Percentiles rank a stretch among this genome's conserved stretches.
phyloP scores from a whole-genome alignment of 2,797 vertebrate genomes.

The Sphenodon punctatus region DNA sequence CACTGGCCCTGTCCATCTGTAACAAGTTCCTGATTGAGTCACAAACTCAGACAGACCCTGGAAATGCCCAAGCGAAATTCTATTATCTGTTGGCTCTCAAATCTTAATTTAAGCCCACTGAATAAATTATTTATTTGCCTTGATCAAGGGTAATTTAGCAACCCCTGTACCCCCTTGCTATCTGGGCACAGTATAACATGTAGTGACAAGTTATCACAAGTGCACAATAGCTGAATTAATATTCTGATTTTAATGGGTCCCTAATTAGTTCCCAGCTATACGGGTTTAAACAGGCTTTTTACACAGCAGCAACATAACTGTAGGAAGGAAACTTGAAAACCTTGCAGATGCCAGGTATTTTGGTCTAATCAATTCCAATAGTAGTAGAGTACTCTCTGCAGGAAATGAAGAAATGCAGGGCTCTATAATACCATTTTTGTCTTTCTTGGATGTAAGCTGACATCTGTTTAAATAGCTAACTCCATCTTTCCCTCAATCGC shows the following conservation, averaged over 20 bases:
- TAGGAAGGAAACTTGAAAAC: slow-evolving; percentile 9
- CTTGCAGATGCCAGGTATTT: slow-evolving; percentile 13
- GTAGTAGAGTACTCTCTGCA: slow-evolving; percentile 14
- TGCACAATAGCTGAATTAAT: not conserved
- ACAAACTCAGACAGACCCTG: not conserved
- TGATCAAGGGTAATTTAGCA: not conserved
- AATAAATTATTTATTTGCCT: not conserved
- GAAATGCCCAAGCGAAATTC: fast-evolving
- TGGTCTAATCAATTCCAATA: slow-evolving; percentile 17
- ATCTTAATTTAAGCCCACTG: not conserved
- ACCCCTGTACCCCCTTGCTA: not conserved
- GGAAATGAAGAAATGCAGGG: not conserved
- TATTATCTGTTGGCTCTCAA: not conserved
- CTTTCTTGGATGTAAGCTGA: slow-evolving; percentile 8
- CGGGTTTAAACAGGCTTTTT: not conserved
- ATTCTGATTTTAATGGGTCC: not conserved
- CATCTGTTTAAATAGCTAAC: slow-evolving; percentile 28
- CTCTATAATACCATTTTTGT: slow-evolving; percentile 7
- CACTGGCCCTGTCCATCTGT: too few relatives aligned
- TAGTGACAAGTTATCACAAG: not conserved
- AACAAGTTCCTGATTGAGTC: not conserved
- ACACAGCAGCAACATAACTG: not conserved
- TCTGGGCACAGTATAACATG: not conserved
- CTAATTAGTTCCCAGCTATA: slow-evolving; percentile 29
- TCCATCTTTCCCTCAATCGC: slow-evolving; percentile 22